Conservation (phyloP, 2,888 invertebrate species). For the Eupithecia pulchellata region DNA sequence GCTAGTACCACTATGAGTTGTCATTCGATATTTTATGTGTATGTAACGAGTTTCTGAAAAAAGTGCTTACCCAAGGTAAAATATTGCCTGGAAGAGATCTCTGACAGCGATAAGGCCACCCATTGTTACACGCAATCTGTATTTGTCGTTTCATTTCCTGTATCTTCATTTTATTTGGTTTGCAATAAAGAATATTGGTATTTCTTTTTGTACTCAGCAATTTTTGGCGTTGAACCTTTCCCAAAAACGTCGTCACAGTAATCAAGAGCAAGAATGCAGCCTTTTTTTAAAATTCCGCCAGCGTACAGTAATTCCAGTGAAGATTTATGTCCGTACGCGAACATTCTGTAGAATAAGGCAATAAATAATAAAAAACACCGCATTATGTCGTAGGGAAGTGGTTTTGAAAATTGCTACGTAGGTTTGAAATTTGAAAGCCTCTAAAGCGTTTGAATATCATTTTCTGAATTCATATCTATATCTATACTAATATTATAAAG, state of each 20-base stretch:
- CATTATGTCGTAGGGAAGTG: conserved; percentile 18
- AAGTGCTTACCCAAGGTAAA: too few species aligned
- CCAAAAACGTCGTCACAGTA: not conserved
- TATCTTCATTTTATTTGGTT: too few species aligned
- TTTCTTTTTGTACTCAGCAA: not conserved
- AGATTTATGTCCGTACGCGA: conserved; percentile 25
- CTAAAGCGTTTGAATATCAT: not conserved
- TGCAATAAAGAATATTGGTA: too few species aligned
- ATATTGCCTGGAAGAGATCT: too few species aligned
- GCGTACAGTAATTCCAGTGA: conserved; percentile 13
- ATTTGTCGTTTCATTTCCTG: too few species aligned
- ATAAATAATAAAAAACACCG: conserved; percentile 33
- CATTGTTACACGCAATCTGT: too few species aligned
- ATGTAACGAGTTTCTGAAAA: too few species aligned
- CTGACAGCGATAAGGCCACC: too few species aligned
- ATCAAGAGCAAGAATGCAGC: conserved; percentile 18
- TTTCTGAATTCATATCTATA: not conserved
- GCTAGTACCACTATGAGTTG: too few species aligned
- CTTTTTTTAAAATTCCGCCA: conserved; percentile 15
- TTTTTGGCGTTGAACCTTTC: not conserved
- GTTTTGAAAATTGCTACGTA: conserved; percentile 22
- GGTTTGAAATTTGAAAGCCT: conserved; percentile 11
- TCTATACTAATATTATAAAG: too few species aligned
- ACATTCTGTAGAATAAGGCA: conserved; percentile 22
- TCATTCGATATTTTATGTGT: too few species aligned